Evolutionary conservation across 2,797 vertebrate species (phyloP).

Genomic region (Valencia hispanica): DNA sequence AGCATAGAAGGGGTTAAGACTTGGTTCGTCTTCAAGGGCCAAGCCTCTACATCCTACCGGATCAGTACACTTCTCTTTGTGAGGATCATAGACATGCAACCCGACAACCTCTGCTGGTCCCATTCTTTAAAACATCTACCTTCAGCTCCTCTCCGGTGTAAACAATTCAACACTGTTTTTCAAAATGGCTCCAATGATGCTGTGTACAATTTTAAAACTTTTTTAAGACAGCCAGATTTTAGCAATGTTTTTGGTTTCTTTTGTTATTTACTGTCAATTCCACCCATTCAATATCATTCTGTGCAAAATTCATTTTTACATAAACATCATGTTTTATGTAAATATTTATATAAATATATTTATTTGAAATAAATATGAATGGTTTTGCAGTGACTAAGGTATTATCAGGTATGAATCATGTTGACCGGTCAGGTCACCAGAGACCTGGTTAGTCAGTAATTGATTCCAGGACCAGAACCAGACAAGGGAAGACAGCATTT

Average conservation of each 20-base stretch:
- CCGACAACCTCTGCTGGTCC: constrained; percentile 65
- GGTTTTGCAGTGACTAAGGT: neutral
- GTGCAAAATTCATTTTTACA: neutral
- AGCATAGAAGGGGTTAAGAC: constrained; percentile 71
- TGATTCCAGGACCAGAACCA: too few relatives aligned
- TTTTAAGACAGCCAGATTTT: neutral
- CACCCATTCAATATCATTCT: neutral
- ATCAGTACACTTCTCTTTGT: constrained; percentile 66
- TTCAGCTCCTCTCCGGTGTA: constrained; percentile 18
- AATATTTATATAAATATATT: too few relatives aligned
- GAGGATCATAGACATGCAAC: constrained; percentile 64
- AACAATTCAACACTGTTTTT: neutral
- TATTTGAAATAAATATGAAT: neutral
- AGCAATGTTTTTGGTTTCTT: neutral
- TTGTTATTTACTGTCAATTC: constrained; percentile 9
- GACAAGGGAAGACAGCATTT: too few relatives aligned
- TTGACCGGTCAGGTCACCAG: too few relatives aligned
- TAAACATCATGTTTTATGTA: too few relatives aligned
- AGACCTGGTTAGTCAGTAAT: too few relatives aligned
- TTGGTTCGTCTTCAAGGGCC: constrained; percentile 65
- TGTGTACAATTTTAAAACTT: neutral
- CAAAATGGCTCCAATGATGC: neutral
- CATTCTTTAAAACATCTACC: constrained; percentile 13
- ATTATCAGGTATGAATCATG: too few relatives aligned
- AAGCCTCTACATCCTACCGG: constrained; percentile 71